Base-by-base conservation (phyloP, 2,888 invertebrate genomes). In the Tetropium fuscum region DNA sequence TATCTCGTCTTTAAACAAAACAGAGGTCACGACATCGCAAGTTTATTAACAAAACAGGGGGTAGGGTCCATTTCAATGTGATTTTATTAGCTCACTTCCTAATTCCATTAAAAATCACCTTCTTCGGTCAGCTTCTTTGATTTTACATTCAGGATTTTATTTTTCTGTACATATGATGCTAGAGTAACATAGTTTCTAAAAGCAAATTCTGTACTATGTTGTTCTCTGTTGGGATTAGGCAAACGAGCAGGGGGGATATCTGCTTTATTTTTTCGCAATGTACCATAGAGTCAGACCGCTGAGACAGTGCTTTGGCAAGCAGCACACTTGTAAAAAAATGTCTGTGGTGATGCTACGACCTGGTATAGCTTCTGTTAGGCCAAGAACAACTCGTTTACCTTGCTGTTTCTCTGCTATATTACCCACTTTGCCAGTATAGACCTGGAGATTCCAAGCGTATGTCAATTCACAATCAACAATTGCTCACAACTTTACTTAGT, bases 171-270 rank as follows among this genome's bases (percentile, higher is more conserved):
- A 27, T 27, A 27, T 27, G 27, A 27, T 27, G 27, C 27, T 6
- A 3, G 27, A 27, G 27, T 27, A n/a, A 27, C n/a, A 27, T 6
- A 27, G 2, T 2, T 27, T 2, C 6, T 27, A n/a, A 27, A 27
- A 2, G 3, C 27, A 27, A 27, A 27, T 27, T 3, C 2, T 2
- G 27, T n/a, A 27, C 27, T 27, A n/a, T 27, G n/a, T n/a, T 34
- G 10, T 34, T 11, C 34, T 34, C 8, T 34, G 34, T 13, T 34
- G 34, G 10, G 34, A 34, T 34, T 40, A 10, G 40, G 40, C 18
- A 40, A 40, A 40, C 15, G 16, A n/a, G 40, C 40, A n/a, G 40
- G 15, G 10, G 40, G 40, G 18, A 40, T 40, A 4, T 40, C 18
- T 16, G 18, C 16, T 18, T 18, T 40, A 19, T 40, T 27, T 6